Base-by-base conservation (phyloP, 2,888 invertebrate genomes). In the Thelaira solivaga region DNA sequence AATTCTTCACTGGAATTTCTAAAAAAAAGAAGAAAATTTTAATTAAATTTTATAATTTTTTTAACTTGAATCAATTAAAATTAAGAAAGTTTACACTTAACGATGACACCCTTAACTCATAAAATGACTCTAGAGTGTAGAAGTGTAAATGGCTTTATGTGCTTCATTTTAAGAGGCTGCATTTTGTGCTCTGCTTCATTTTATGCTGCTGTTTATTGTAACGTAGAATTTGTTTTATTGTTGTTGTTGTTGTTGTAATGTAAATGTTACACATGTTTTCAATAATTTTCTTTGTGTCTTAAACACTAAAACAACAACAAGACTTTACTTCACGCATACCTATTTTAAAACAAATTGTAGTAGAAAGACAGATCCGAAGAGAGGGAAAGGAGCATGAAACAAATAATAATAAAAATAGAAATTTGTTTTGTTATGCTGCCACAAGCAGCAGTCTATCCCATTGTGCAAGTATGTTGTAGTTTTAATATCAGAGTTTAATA, bases 191-290 rank as follows among this genome's bases (percentile, higher is more conserved):
- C 10, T 43, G 11, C 5, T 39, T n/a, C n/a, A n/a, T n/a, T n/a
- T n/a, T 20, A 18, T 41, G 13, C 4, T 55, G 36, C 10, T 13
- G 22, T 39, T n/a, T n/a, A n/a, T n/a, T n/a, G n/a, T n/a, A n/a
- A 16, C 22, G 13, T 22, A 36, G 55, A 26, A 29, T 18, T 29
- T n/a, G 5, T 29, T 29, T 11, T 39, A n/a, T 16, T 51, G 31
- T 41, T 65, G 39, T 7, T 53, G 10, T 22, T 11, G 31, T n/a
- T n/a, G n/a, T n/a, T n/a, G n/a, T n/a, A n/a, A n/a, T n/a, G n/a
- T n/a, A n/a, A n/a, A 2, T 47, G 47, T 36, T 39, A 57, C 57
- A 68, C 57, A 68, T 68, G 57, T 68, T 47, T 59, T 55, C 51
- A 47, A 47, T 68, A 55, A 57, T 47, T n/a, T 68, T 36, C 24